phyloP scores from a whole-genome alignment of 2,888 invertebrate species.

The Meiosimyza decipiens region DNA sequence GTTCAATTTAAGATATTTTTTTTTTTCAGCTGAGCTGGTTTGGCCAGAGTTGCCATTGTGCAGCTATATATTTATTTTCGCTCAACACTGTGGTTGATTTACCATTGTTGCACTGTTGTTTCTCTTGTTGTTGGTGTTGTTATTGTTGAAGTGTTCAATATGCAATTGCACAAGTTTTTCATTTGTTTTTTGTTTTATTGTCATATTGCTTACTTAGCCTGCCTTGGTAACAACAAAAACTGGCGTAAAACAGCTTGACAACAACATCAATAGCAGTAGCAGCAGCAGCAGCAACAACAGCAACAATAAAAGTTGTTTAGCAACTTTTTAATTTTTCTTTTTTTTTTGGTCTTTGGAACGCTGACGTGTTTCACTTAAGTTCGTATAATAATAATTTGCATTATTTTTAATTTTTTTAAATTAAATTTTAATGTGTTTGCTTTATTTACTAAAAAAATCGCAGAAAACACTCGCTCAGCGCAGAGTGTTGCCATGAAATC shows the following conservation, averaged over 20 bases:
- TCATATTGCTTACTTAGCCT: neutral
- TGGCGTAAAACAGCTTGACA: slow-evolving; percentile 16
- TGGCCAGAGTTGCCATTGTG: slow-evolving; percentile 16
- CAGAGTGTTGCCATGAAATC: no score
- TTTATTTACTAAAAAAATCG: no score
- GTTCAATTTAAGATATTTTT: neutral
- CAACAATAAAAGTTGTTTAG: slow-evolving; percentile 16
- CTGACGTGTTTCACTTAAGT: neutral
- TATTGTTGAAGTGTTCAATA: slow-evolving; percentile 16
- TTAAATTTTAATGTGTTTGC: no score
- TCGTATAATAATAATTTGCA: slow-evolving; percentile 19
- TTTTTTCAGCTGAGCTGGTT: neutral
- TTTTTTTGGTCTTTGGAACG: neutral
- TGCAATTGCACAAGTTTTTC: slow-evolving; percentile 27
- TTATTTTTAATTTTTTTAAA: slow-evolving; percentile 1
- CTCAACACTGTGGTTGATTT: neutral
- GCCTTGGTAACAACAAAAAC: slow-evolving; percentile 16
- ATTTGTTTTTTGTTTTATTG: neutral
- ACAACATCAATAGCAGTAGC: neutral
- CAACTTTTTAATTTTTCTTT: slow-evolving; percentile 7
- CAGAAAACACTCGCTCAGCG: no score
- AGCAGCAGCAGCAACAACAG: neutral
- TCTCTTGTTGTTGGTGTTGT: slow-evolving; percentile 3
- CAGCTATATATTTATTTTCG: neutral
- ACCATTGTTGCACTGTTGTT: slow-evolving; percentile 1